These are phyloP conservation scores for Lutjanus campechanus DNA, from an alignment of 2,797 vertebrate species.

Conservation along the genomic window DNA sequence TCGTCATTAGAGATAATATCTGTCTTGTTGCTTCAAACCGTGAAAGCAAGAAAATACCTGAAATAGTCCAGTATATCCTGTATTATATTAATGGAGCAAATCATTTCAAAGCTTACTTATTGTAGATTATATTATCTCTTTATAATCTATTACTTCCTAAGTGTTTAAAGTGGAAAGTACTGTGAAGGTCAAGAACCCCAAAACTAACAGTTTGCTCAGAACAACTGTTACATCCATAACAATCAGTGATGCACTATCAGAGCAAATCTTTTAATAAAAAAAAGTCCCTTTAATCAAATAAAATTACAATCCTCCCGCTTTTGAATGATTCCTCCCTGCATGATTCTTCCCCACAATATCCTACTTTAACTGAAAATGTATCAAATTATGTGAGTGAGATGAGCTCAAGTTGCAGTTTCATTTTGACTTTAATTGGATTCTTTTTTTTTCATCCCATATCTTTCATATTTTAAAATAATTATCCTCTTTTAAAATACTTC, in stretches of 20 bases:
- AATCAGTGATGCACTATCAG: not conserved
- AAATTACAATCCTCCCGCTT: constrained; percentile 25
- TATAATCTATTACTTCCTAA: not conserved
- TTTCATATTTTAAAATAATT: constrained; percentile 64
- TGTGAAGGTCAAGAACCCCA: not conserved
- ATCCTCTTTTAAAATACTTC: constrained; percentile 53
- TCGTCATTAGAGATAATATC: not conserved
- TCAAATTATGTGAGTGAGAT: constrained; percentile 55
- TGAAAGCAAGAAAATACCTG: not conserved
- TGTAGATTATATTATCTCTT: not conserved
- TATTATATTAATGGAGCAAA: not conserved
- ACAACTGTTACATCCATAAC: not conserved
- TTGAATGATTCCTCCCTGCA: constrained; percentile 35
- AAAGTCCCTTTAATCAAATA: constrained; percentile 22
- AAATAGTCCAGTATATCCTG: too few species aligned
- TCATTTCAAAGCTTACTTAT: not conserved
- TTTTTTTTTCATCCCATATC: constrained; percentile 50
- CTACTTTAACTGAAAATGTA: constrained; percentile 59
- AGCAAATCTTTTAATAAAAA: not conserved
- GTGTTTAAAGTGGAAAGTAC: not conserved
- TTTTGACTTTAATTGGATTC: constrained; percentile 61
- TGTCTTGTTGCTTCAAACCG: not conserved
- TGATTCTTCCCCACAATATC: constrained; percentile 45
- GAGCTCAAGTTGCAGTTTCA: constrained; percentile 55
- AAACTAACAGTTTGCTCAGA: not conserved